Percentiles rank a stretch among this genome's conserved stretches.
phyloP scores from a whole-genome alignment of 2,888 invertebrate species.

The Zaprionus obscuricornis region DNA sequence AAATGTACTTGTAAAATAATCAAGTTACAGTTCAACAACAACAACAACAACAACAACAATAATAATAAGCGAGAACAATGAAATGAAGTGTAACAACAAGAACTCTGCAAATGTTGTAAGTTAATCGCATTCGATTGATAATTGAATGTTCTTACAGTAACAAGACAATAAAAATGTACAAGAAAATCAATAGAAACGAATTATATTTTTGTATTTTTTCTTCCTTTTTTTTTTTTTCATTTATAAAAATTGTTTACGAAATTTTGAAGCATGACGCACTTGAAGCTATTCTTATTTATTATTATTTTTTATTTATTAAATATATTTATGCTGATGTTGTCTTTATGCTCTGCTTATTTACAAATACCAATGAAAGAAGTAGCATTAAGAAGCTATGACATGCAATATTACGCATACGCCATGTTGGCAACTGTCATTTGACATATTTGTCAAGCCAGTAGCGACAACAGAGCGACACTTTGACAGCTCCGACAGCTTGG shows the following conservation, averaged over 20 bases:
- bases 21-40: constrained; percentile 27
- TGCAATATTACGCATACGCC: constrained; percentile 54
- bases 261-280: too few species aligned
- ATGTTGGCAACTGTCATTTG: constrained; percentile 42
- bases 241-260: too few species aligned
- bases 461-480: too few species aligned
- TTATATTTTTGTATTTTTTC: too few species aligned
- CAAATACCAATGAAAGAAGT: too few species aligned
- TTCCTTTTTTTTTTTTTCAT: too few species aligned
- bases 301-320: too few species aligned
- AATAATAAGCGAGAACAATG: too few species aligned
- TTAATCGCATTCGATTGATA: constrained; percentile 28
- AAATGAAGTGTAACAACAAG: too few species aligned
- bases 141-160: constrained; percentile 5
- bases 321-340: not conserved
- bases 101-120: constrained; percentile 4
- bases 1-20: constrained; percentile 40
- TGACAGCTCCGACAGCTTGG: constrained; percentile 28
- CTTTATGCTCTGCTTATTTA: not conserved
- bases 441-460: constrained; percentile 38
- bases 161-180: not conserved
- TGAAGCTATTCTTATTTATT: too few species aligned
- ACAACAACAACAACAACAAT: constrained; percentile 6
- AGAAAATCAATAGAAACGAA: too few species aligned
- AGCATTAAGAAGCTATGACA: too few species aligned